Base-by-base conservation (phyloP, 1,140 invertebrate species). In the Cydia amplana region DNA sequence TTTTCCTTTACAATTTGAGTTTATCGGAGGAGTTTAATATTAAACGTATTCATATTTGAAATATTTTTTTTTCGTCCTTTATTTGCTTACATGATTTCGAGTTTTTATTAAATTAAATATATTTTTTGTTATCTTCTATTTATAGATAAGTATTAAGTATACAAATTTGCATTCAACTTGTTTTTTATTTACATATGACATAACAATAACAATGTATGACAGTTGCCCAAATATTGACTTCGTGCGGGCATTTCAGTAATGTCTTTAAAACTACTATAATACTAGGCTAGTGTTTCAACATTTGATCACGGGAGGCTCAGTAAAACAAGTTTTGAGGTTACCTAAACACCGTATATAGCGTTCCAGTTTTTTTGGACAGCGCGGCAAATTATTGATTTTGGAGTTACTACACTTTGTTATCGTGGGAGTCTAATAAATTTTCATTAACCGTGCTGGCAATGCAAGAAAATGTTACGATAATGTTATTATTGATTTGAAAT, bases 251-350 rank as follows among this genome's bases (percentile, higher is more conserved):
- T 20, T 60, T 60, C 55, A n/a, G 55, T 60, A 18, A n/a, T 60
- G 55, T 60, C 55, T 60, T 43, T 43, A 40, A 60, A 9, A 23
- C 10, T 60, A 55, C n/a, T 18, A 3, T 55, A 60, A n/a, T n/a
- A n/a, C n/a, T 9, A 60, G 1, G 18, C 23, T 60, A n/a, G n/a
- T 51, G 55, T 60, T 60, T 60, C 77, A 77, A 77, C 77, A 79
- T 72, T 75, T 75, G 79, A 43, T 40, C 18, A 60, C 32, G 25
- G 75, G 75, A 75, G 65, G 78, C 75, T 77, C 75, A 76, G 36
- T 74, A 60, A 84, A 86, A 84, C 83, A 74, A 80, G 85, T 85
- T 86, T 83, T 79, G 60, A 77, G 79, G 76, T 84, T 84, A 83
- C 81, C 79, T 82, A 84, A 83, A 82, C 79, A 60, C 20, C 55